Base-by-base conservation (phyloP, 2,113 vertebrate species). In the Speoplatyrhinus poulsoni region DNA sequence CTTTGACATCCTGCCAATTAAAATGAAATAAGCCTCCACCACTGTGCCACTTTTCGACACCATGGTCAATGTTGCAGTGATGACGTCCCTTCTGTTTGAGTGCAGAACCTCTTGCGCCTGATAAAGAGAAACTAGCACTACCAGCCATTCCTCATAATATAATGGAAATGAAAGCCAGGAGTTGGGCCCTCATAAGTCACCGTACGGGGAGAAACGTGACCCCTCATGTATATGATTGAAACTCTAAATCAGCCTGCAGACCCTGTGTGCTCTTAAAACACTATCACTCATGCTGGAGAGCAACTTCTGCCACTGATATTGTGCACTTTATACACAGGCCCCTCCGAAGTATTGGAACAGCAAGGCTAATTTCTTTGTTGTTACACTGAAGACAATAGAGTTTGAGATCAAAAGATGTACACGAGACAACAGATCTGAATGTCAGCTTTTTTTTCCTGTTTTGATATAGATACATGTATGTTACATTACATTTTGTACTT, bases 171-270 rank as follows among this genome's bases (percentile, higher is more conserved):
- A 86, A 88, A 82, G n/a, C 65, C 73, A 8, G 53, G 3, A 26
- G 32, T 71, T 36, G 9, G 72, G 67, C 69, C 75, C 81, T 83
- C 60, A 16, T 87, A 81, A 85, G 82, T 90, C 85, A 82, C 81
- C 65, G 50, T 8, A 58, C 9, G 15, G 69, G 17, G 46, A 65
- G 72, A 75, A 79, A 76, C 84, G 73, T 66, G 78, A 81, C 84
- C 77, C 65, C 74, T 73, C 53, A 75, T 74, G 76, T 80, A 33
- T 3, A 11, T 79, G 80, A 88, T 81, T 78, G 82, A 82, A 82
- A 67, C 26, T 15, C 76, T 84, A 89, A 90, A 89, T 90, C 87
- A 82, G 82, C 70, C 69, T 50, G 72, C 76, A 67, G 83, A 70
- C 55, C 62, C 65, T 58, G 65, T 60, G 67, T 64, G 79, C 71